Conservation (phyloP, 2,797 vertebrate genomes). For the Schizopygopsis pylzovi region DNA sequence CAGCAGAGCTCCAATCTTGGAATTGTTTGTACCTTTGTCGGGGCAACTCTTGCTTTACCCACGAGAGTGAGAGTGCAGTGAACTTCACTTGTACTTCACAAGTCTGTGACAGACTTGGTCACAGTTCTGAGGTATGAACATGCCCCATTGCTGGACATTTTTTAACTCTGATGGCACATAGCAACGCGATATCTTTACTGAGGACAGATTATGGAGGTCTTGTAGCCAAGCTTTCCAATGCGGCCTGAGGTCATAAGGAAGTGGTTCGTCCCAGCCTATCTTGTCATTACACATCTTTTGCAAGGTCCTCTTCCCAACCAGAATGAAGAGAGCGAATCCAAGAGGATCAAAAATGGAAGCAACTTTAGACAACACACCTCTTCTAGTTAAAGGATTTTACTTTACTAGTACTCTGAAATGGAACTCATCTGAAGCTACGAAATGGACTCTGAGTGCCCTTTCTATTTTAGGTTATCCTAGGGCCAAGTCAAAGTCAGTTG, state of each 20-base stretch:
- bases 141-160: background rate
- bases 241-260: background rate
- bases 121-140: background rate
- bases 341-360: background rate
- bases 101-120: background rate
- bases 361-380: background rate
- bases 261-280: background rate
- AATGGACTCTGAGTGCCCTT: background rate
- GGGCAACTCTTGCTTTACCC: background rate
- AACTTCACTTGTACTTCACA: background rate
- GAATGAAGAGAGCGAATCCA: background rate
- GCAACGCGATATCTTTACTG: background rate
- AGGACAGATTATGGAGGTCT: background rate
- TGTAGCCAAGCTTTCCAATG: background rate
- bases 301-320: background rate
- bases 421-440: background rate
- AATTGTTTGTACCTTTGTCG: background rate
- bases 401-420: conserved; percentile 5
- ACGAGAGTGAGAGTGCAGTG: background rate
- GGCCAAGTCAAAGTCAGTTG: background rate
- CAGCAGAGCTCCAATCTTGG: background rate
- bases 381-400: background rate
- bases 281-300: background rate
- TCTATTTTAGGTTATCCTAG: background rate
- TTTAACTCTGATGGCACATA: background rate